These are phyloP conservation scores for Platyrinchus mystaceus DNA, from an alignment of 2,797 vertebrate species.

Conservation along the genomic window DNA sequence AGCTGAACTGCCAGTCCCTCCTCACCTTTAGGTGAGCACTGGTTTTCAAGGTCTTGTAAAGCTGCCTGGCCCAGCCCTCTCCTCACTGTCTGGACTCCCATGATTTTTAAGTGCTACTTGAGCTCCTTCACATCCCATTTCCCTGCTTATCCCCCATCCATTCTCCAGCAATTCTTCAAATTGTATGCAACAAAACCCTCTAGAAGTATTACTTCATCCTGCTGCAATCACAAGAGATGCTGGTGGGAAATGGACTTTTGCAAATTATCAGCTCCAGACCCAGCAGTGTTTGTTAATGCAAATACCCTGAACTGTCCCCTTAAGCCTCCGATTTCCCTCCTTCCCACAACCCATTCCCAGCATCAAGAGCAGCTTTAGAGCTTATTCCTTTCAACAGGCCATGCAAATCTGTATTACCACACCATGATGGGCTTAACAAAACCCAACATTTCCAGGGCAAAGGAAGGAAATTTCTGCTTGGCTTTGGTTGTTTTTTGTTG, in stretches of 20 bases:
- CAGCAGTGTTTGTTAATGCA: background rate
- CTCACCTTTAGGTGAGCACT: background rate
- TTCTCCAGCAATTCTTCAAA: background rate
- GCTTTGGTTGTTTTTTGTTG: background rate
- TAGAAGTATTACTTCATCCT: background rate
- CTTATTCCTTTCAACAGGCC: background rate
- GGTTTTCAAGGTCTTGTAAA: background rate
- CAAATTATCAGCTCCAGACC: background rate
- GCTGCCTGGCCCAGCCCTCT: background rate
- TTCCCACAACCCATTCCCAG: background rate
- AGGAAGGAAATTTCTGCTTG: background rate
- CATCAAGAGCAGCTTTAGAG: background rate
- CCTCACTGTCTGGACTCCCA: background rate
- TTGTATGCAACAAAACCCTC: background rate
- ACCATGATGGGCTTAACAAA: background rate
- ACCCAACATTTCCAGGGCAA: background rate
- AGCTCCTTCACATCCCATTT: background rate
- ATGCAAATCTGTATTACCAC: background rate
- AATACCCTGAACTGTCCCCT: background rate
- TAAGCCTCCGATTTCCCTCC: background rate
- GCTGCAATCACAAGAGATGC: background rate
- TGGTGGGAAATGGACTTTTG: background rate
- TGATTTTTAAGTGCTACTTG: background rate
- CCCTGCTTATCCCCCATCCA: background rate
- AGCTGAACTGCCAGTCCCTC: background rate